Evolutionary conservation across 2,888 invertebrate genomes (phyloP), one percentile per base, ranked within the genome.

Genomic region (Thera obeliscata): DNA sequence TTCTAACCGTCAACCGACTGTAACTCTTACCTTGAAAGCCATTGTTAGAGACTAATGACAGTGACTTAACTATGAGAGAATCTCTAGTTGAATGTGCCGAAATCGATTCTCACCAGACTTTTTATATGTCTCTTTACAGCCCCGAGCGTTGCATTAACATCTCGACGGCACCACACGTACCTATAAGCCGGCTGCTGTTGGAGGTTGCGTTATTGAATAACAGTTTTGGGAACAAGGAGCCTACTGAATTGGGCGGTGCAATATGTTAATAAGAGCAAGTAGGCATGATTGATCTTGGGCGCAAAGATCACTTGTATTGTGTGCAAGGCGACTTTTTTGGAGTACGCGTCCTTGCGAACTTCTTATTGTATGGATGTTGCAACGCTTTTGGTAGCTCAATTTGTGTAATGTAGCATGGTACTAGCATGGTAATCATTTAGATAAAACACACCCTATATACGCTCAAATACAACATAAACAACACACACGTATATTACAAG

Each of bases 301-400:
- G 76, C 74, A 90, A 91, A 90, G 85, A 86, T 84, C 89, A 89
- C 88, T 91, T 89, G 88, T 77, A 82, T 83, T 82, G 77, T 80
- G 82, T 81, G 80, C 75, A 52, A 76, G 76, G 76, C 76, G 75
- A 84, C 82, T 87, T 87, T 85, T 87, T 89, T 78, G 76, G 78
- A 74, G 77, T 61, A 71, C 55, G 56, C 72, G 86, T 84, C 86
- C 86, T 90, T 88, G 87, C 72, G 49, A 22, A 61, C 58, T 41
- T 38, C 67, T 73, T 48, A 72, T 71, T 75, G 71, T 68, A 9
- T 70, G 61, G 56, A 69, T 75, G 66, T 66, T 74, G 75, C 69
- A 74, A 74, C 72, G 62, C 33, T 71, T 64, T 64, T 66, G 68
- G 68, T 71, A 49, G 56, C 59, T 57, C 57, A 22, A 12, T 41